Evolutionary conservation across 2,888 invertebrate genomes (phyloP), one percentile per base, ranked within the genome.

Genomic region (Drosophila gaucha): DNA sequence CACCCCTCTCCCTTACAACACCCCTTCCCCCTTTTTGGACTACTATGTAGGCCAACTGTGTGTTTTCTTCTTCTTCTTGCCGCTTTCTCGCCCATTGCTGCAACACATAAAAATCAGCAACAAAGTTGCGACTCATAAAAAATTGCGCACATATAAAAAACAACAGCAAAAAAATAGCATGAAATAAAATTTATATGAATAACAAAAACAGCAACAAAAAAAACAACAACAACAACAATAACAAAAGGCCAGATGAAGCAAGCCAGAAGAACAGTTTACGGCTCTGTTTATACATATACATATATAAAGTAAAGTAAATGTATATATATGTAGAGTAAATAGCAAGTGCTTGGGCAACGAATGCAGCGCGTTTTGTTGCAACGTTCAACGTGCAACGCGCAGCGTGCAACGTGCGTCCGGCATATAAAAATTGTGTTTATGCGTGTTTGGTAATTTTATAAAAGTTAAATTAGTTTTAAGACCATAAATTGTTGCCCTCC

Each of bases 341-440:
- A 12, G 63, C 39, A 41, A 43, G 59, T 51, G 41, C 43, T 31
- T 20, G 24, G 31, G 49, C 38, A n/a, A n/a, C n/a, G 73, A 72
- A 59, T 74, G 73, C 77, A 80, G 57, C 72, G 69, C 24, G 14
- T 16, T 43, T n/a, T 26, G 43, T 26, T 66, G 82, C 86, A 74
- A 51, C 56, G 73, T 39, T 47, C 65, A 52, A 26, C 56, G 41
- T 43, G 50, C 46, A 50, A 9, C 38, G 16, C 18, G 56, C 60
- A 54, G 51, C 63, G 54, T 65, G 73, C 78, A 87, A 67, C 88
- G 57, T 86, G 84, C 83, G 86, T 83, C 80, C 86, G 80, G 87
- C 87, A 85, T 88, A 84, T 88, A 84, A 85, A 85, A 88, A 88
- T 85, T 88, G 85, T 85, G 89, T 85, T 85, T 85, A 85, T 85